Percentiles rank a stretch among this genome's conserved stretches.
These are phyloP conservation scores for Arizona elegans DNA, from an alignment of 2,113 vertebrate genomes.

Conservation along the genomic window DNA sequence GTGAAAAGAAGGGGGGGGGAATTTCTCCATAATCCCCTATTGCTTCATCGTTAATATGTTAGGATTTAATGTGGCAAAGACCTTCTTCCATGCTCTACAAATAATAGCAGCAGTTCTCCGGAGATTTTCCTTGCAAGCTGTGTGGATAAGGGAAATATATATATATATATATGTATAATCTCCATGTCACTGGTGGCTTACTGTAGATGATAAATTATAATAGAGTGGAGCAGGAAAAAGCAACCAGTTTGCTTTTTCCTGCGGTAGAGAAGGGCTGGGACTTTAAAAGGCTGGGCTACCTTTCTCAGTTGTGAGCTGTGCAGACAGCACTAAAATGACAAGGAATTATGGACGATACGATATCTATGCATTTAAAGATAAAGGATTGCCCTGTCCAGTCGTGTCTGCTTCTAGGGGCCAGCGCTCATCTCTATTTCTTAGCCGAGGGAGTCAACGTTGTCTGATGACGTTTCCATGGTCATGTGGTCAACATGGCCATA, in stretches of 20 bases:
- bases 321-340: neutral
- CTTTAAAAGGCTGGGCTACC: neutral
- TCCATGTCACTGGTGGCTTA: neutral
- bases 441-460: too few species aligned
- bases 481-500: too few species aligned
- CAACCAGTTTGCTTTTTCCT: neutral
- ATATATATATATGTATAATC: neutral
- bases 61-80: neutral
- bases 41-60: neutral
- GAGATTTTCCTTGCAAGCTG: neutral
- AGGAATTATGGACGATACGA: neutral
- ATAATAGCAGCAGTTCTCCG: neutral
- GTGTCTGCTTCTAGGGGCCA: too few species aligned
- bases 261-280: neutral
- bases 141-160: neutral
- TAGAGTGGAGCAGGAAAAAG: neutral
- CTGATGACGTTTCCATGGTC: too few species aligned
- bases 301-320: neutral
- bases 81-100: neutral
- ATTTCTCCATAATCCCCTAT: neutral
- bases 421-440: too few species aligned
- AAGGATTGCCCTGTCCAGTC: too few species aligned
- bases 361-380: neutral
- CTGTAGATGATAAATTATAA: neutral
- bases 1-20: neutral